phyloP scores from a whole-genome alignment of 2,888 invertebrate genomes.

The Julus scanicus region DNA sequence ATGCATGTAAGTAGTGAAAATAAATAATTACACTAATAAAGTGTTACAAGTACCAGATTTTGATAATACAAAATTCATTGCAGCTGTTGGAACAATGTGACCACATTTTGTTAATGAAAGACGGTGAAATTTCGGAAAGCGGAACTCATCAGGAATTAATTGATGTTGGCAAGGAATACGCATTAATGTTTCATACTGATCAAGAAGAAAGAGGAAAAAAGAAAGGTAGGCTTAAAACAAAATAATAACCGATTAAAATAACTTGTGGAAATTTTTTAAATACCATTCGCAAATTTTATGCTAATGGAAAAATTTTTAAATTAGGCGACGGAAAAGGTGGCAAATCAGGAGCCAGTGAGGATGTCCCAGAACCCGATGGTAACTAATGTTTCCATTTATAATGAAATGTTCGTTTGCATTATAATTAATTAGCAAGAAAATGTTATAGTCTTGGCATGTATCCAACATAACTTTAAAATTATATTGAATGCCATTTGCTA shows the following conservation, averaged over 20 bases:
- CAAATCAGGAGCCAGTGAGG: constrained; percentile 61
- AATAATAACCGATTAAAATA: no score
- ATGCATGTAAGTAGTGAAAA: constrained; percentile 61
- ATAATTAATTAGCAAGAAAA: no score
- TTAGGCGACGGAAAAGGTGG: background rate
- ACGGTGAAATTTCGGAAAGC: constrained; percentile 70
- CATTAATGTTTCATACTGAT: constrained; percentile 53
- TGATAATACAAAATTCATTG: background rate
- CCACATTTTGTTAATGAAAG: constrained; percentile 71
- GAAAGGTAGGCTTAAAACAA: constrained; percentile 22
- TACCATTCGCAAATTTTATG: no score
- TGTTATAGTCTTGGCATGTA: no score
- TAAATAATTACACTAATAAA: background rate
- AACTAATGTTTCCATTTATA: background rate
- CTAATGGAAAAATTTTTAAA: background rate
- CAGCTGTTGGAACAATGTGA: constrained; percentile 73
- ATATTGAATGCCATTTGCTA: no score
- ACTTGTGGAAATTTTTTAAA: no score
- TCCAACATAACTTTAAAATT: no score
- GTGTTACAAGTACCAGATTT: background rate
- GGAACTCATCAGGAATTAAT: constrained; percentile 69
- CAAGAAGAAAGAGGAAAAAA: constrained; percentile 53
- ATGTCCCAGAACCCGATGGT: constrained; percentile 59
- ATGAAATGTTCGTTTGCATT: background rate
- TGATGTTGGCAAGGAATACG: constrained; percentile 65